phyloP scores from a whole-genome alignment of 2,113 vertebrate species.

The Colaptes auratus region DNA sequence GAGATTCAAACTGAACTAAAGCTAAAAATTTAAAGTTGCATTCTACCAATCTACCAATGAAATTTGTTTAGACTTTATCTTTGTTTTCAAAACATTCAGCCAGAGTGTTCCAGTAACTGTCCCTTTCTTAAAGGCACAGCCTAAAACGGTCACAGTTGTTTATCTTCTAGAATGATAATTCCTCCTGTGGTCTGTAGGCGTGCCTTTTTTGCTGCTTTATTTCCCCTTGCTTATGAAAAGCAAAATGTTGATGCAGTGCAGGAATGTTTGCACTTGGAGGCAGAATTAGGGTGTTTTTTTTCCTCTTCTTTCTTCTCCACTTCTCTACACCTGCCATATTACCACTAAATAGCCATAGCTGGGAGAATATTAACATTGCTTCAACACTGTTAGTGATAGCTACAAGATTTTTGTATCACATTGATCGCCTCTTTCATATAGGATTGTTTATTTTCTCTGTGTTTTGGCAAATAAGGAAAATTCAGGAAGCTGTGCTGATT shows the following conservation, averaged over 20 bases:
- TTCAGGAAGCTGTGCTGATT: neutral
- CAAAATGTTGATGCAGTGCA: neutral
- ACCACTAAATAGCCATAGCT: accelerated
- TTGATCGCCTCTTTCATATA: neutral
- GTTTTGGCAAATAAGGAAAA: neutral
- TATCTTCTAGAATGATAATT: neutral
- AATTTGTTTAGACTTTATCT: no score
- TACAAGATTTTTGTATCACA: neutral
- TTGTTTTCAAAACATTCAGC: no score
- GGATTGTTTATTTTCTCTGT: neutral
- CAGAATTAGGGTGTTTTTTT: neutral
- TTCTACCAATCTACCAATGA: no score
- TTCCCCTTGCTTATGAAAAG: neutral
- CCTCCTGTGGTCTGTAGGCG: neutral
- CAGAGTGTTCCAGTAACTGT: no score
- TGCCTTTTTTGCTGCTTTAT: neutral
- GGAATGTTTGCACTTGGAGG: neutral
- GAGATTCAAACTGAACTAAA: no score
- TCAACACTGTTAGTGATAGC: neutral
- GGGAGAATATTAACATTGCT: neutral
- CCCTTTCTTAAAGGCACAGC: no score
- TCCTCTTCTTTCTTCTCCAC: neutral
- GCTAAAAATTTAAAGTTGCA: no score
- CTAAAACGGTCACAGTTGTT: no score
- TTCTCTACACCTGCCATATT: neutral